phyloP scores from a whole-genome alignment of 2,797 vertebrate genomes.

The Molossus alvarezi region DNA sequence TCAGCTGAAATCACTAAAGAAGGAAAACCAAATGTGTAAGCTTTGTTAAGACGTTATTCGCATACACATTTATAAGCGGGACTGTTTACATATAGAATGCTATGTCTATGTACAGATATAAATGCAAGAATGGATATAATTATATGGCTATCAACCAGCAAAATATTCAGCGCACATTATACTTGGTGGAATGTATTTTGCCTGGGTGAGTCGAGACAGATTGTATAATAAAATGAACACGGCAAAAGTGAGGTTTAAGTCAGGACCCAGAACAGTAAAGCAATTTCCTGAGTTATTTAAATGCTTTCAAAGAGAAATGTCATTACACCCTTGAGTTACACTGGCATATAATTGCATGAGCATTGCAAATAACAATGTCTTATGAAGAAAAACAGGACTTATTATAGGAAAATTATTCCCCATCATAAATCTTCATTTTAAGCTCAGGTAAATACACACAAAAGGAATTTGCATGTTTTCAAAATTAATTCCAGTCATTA shows the following conservation, averaged over 20 bases:
- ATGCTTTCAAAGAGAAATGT: constrained; percentile 90
- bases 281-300: constrained; percentile 92
- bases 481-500: constrained; percentile 67
- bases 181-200: constrained; percentile 79
- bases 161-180: constrained; percentile 84
- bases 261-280: constrained; percentile 90
- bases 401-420: constrained; percentile 85
- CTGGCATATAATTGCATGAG: constrained; percentile 89
- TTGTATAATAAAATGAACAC: constrained; percentile 89
- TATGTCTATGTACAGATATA: constrained; percentile 75
- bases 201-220: constrained; percentile 87
- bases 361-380: constrained; percentile 88
- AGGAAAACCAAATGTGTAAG: constrained; percentile 63
- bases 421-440: constrained; percentile 87
- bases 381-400: constrained; percentile 88
- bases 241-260: constrained; percentile 89
- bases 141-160: constrained; percentile 78
- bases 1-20: constrained; percentile 69
- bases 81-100: constrained; percentile 64
- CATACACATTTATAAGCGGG: constrained; percentile 60
- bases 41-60: constrained; percentile 52
- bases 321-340: constrained; percentile 91
- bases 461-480: constrained; percentile 49
- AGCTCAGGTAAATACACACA: constrained; percentile 81
- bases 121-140: constrained; percentile 79